Evolutionary conservation across 2,113 vertebrate genomes (phyloP), one percentile per base, ranked within the genome.

Genomic region (Tricholaema leucomelas): DNA sequence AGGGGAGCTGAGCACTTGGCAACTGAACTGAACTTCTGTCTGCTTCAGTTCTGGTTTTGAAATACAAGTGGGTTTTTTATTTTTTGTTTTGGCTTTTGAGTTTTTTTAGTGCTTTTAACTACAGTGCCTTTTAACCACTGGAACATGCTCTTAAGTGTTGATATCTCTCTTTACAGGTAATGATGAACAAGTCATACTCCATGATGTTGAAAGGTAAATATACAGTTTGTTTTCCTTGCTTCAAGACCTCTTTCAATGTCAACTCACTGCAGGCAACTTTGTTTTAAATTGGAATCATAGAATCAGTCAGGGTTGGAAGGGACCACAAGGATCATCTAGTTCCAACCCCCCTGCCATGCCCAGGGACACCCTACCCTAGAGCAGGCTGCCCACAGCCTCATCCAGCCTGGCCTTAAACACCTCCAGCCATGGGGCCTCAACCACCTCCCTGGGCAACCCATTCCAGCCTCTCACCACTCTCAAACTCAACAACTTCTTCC

Each of bases 141-240:
- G n/a, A 81, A 64, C 28, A 17, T 79, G 36, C 35, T 84, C 4
- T 74, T 91, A 92, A 96, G 28, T 86, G 59, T 72, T 95, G 83
- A 12, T 97, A 93, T 97, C 92, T 79, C 70, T 94, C 78, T 95
- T 65, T 96, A 23, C 88, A 99, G 99, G 99, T 93, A 99, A 99
- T 74, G 99, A 99, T 95, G 99, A 99, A 54, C 99, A 99, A 97
- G 99, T 99, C 96, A 99, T 99, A 96, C 99, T 99, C 85, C 99
- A 99, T 85, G 99, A 99, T 73, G 99, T 99, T 81, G 99, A 99
- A 96, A 99, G 99, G 99, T 99, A 96, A 95, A 96, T 97, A 89
- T 16, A 71, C n/a, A 76, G 31, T 94, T 94, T 85, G 11, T 96
- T 84, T 87, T 67, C 50, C 87, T 17, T 91, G 61, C 81, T 87